Conservation (phyloP, 2,113 vertebrate genomes). For the Cairina moschata region DNA sequence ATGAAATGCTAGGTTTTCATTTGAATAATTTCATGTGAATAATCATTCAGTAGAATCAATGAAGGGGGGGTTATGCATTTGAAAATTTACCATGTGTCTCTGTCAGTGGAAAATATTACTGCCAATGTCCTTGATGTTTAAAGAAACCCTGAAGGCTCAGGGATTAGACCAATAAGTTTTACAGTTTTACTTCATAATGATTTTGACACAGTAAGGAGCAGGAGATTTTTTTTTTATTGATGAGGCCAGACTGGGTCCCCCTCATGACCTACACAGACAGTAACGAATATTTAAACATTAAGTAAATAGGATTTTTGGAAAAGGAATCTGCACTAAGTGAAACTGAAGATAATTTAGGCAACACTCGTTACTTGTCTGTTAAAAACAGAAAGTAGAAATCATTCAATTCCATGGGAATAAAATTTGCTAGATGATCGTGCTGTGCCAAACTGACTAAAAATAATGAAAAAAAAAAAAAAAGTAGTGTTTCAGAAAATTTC, state of each 20-base stretch:
- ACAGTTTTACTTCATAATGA: neutral
- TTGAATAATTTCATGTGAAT: neutral
- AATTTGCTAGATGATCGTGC: neutral
- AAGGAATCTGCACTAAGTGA: neutral
- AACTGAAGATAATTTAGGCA: neutral
- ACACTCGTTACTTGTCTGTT: neutral
- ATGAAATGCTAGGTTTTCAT: neutral
- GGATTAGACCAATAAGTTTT: neutral
- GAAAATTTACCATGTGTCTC: neutral
- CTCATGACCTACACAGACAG: neutral
- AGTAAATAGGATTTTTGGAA: neutral
- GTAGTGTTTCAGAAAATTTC: neutral
- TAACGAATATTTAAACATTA: neutral
- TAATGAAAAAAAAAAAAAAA: neutral
- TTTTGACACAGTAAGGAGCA: neutral
- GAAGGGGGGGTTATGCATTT: neutral
- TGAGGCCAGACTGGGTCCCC: neutral
- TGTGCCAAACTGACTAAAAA: neutral
- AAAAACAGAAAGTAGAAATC: neutral
- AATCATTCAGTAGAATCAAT: neutral
- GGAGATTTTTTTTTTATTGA: neutral
- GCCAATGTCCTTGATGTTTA: neutral
- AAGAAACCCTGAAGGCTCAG: neutral
- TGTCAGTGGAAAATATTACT: neutral
- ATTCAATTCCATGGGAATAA: neutral